Conservation (phyloP, 2,888 invertebrate genomes). For the Sesia apiformis region DNA sequence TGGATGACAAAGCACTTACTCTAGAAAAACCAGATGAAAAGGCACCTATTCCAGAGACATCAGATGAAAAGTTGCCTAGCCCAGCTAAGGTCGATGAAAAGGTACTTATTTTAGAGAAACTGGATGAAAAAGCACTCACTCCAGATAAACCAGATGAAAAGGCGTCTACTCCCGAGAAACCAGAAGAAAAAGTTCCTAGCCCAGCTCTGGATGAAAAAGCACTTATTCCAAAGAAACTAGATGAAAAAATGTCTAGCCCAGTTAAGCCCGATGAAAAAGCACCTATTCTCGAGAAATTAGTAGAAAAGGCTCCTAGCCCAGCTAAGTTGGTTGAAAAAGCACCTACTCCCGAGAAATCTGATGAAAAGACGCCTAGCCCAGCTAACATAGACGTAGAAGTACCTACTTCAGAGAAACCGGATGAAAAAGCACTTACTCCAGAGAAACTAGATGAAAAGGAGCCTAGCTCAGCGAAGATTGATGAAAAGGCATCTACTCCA, state of each 20-base stretch:
- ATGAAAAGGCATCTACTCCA: not conserved
- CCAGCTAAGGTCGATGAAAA: not conserved
- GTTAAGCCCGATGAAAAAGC: constrained; percentile 2
- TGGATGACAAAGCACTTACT: not conserved
- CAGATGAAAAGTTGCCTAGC: not conserved
- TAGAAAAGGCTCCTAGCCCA: not conserved
- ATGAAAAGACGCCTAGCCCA: constrained; percentile 3
- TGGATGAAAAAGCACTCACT: constrained; percentile 3
- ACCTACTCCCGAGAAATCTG: not conserved
- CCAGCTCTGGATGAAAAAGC: not conserved
- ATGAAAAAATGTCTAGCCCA: not conserved
- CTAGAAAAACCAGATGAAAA: constrained; percentile 3
- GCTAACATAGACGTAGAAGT: constrained; percentile 7
- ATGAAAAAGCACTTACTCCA: not conserved
- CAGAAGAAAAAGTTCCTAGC: not conserved
- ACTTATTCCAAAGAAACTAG: not conserved
- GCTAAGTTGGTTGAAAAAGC: constrained; percentile 6
- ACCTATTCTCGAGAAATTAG: not conserved
- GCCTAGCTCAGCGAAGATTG: constrained; percentile 4
- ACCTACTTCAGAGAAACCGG: not conserved
- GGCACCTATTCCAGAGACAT: not conserved
- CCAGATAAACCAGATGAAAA: constrained; percentile 5
- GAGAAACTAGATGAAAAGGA: constrained; percentile 4
- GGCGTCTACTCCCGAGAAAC: not conserved
- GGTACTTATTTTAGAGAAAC: not conserved